A percentile compares a stretch with the other conserved stretches of the same genome.
Evolutionary conservation across 2,888 invertebrate species (phyloP).

Genomic region (Nemurella pictetii): DNA sequence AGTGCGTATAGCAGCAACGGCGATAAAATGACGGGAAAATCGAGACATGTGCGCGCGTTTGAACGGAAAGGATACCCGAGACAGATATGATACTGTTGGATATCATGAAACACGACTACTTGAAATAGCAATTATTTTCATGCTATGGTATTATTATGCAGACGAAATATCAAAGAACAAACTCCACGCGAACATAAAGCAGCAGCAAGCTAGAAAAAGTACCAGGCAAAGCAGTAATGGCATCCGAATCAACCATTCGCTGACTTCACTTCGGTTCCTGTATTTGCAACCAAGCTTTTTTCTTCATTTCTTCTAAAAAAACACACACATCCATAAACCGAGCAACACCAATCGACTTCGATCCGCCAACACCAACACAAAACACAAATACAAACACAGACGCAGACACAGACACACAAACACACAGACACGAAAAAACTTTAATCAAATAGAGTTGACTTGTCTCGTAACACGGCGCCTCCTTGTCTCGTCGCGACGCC

Average conservation of each 20-base stretch:
- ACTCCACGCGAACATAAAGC: not conserved
- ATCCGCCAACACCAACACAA: not conserved
- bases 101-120: not conserved
- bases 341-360: not conserved
- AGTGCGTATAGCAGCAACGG: not conserved
- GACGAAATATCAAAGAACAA: not conserved
- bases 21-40: not conserved
- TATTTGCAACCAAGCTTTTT: not conserved
- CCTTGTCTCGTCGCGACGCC: not conserved
- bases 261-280: not conserved
- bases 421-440: too few species aligned
- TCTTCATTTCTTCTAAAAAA: not conserved
- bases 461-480: not conserved
- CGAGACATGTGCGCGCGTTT: not conserved
- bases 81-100: not conserved
- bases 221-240: not conserved
- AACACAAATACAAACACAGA: too few species aligned
- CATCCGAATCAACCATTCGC: not conserved
- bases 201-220: not conserved
- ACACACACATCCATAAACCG: not conserved
- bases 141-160: not conserved
- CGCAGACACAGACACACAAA: too few species aligned
- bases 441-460: not conserved
- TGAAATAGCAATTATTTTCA: not conserved
- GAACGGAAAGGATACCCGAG: not conserved